A percentile compares a stretch with the other conserved stretches of the same genome.
These are phyloP conservation scores for Rhopalosiphum nymphaeae DNA, from an alignment of 2,888 invertebrate genomes.

Conservation along the genomic window DNA sequence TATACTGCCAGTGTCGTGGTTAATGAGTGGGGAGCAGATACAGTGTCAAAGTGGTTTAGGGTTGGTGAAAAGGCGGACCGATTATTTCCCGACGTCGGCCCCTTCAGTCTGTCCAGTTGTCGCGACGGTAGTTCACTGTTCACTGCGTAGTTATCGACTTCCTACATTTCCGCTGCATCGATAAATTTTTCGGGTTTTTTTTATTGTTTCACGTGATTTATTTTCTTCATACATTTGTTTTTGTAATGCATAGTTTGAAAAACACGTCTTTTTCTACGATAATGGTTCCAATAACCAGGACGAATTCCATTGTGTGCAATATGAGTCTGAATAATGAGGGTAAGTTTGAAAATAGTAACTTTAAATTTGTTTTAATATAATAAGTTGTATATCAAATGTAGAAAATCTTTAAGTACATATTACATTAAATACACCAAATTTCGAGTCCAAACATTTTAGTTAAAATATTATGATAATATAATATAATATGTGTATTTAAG, in stretches of 20 bases:
- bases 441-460: neutral
- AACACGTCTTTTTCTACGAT: neutral
- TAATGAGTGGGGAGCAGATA: slow-evolving; percentile 30
- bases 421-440: neutral
- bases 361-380: neutral
- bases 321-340: slow-evolving; percentile 22
- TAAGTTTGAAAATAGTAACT: slow-evolving; percentile 1
- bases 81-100: slow-evolving; percentile 57
- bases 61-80: slow-evolving; percentile 65
- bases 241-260: slow-evolving; percentile 2
- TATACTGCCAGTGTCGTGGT: neutral
- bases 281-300: neutral
- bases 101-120: slow-evolving; percentile 57
- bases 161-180: neutral
- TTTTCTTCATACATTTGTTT: neutral
- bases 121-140: slow-evolving; percentile 17
- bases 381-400: neutral
- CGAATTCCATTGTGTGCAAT: neutral
- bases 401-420: neutral
- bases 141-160: neutral
- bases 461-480: neutral
- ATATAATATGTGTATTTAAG: neutral
- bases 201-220: neutral
- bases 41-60: slow-evolving; percentile 50
- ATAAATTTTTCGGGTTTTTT: slow-evolving; percentile 16